Evolutionary conservation across 1,140 invertebrate genomes (phyloP).

Genomic region (Battus philenor): DNA sequence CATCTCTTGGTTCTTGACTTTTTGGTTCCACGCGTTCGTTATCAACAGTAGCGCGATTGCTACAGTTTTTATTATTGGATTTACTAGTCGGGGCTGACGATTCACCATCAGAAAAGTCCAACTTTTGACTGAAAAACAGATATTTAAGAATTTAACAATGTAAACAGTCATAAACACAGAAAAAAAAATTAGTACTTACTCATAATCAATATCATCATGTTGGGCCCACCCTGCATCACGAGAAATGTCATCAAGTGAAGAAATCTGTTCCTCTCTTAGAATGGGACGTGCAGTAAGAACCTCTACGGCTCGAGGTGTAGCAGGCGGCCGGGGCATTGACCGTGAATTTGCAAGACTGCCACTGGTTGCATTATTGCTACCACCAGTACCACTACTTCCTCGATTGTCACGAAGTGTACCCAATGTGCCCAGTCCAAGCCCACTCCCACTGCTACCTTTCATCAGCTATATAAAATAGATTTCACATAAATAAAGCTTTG

Average conservation of each 20-base stretch:
- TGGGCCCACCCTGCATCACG: conserved; percentile 93
- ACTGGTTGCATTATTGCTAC: conserved; percentile 23
- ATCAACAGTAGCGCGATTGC: conserved; percentile 54
- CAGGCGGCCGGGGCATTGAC: conserved; percentile 39
- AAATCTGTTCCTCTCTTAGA: conserved; percentile 94
- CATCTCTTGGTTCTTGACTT: conserved; percentile 76
- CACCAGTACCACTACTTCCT: conserved; percentile 33
- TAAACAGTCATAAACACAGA: no score
- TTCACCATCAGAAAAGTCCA: conserved; percentile 96
- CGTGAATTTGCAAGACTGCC: conserved; percentile 23
- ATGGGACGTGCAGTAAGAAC: conserved; percentile 81
- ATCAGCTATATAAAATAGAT: conserved; percentile 43
- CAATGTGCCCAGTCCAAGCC: conserved; percentile 56
- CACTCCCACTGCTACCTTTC: conserved; percentile 69
- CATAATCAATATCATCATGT: conserved; percentile 96
- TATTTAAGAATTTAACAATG: conserved; percentile 1
- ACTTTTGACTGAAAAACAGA: conserved; percentile 83
- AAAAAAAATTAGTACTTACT: conserved; percentile 75
- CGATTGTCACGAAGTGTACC: conserved; percentile 48
- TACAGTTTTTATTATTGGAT: conserved; percentile 49
- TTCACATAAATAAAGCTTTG: no score
- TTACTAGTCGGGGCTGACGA: conserved; percentile 60
- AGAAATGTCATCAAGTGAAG: conserved; percentile 92
- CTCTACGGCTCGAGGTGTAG: conserved; percentile 60
- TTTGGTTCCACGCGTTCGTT: conserved; percentile 57